Base-by-base conservation (phyloP, 2,888 invertebrate genomes). In the Brachylomia viminalis region DNA sequence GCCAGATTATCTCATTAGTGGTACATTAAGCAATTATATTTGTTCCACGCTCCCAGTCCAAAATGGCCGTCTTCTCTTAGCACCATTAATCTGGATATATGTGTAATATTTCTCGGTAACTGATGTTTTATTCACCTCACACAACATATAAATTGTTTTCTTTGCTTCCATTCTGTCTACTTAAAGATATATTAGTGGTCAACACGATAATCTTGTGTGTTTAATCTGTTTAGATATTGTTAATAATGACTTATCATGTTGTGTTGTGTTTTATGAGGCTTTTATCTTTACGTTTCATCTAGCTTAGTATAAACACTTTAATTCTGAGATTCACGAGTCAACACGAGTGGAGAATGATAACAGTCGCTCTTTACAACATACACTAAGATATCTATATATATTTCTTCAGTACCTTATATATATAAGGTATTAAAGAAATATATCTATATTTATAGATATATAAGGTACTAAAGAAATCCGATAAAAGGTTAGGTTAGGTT, bases 81-180 rank as follows among this genome's bases (percentile, higher is more conserved):
- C 89, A 82, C 92, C 94, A 94, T 94, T 94, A 93, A 94, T 94
- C 94, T 94, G 87, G 92, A 91, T 92, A 90, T 93, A 90, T 91
- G 93, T 92, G 92, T 92, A 90, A 94, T 94, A 94, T 93, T 92
- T 94, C 92, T 91, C 89, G 77, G 89, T 91, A 92, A 91, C 91
- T 91, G 90, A 92, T 93, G 92, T 92, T 93, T 92, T 92, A 92
- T 93, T 93, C 92, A 91, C 90, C 90, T 86, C 90, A 86, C 90
- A 90, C 87, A 86, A 89, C 87, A 88, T 87, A 92, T 91, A 91
- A 92, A 93, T 93, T 92, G 92, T 92, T 85, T 91, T 91, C 87
- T 89, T 90, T 87, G 84, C 90, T 86, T 83, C 80, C 83, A 80
- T 87, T 79, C 77, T 88, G 90, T 90, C 84, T 86, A 76, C 86